Percentiles rank a stretch among this genome's conserved stretches.
These are phyloP conservation scores for Nematolebias whitei DNA, from an alignment of 2,113 vertebrate genomes.

Conservation along the genomic window DNA sequence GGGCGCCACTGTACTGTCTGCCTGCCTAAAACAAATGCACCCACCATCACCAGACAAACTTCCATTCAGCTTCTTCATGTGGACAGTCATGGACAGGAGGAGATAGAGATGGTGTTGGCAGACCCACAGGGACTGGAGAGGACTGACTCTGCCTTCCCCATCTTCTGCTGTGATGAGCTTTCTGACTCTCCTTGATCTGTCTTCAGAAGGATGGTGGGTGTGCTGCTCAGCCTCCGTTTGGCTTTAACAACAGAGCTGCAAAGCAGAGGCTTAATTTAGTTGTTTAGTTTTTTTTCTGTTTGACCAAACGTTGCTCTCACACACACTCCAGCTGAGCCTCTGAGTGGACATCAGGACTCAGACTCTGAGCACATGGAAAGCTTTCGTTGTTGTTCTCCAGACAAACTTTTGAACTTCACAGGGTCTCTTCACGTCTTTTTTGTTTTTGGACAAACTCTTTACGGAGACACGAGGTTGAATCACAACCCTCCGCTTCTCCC, in stretches of 20 bases:
- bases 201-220: conserved; percentile 42
- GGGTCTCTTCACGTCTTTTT: conserved; percentile 34
- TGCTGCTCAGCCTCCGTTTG: conserved; percentile 50
- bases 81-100: conserved; percentile 36
- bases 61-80: conserved; percentile 40
- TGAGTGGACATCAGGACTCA: conserved; percentile 23
- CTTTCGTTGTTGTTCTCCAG: conserved; percentile 17
- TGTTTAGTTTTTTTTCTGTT: conserved; percentile 38
- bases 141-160: neutral
- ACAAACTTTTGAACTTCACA: conserved; percentile 36
- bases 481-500: conserved; percentile 34
- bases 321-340: conserved; percentile 27
- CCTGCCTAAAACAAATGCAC: neutral
- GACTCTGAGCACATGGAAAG: conserved; percentile 20
- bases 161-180: conserved; percentile 33
- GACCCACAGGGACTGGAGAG: conserved; percentile 25
- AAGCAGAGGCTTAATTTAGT: conserved; percentile 22
- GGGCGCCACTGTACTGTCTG: conserved; percentile 15
- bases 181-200: conserved; percentile 31
- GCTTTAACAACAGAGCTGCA: conserved; percentile 42
- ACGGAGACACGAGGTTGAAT: conserved; percentile 59
- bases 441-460: conserved; percentile 22
- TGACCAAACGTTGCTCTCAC: conserved; percentile 62
- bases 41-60: conserved; percentile 57
- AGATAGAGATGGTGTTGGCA: neutral